Evolutionary conservation across 64 coral and sea anemone genomes (phyloP).

Genomic region (Platygyra sinensis): DNA sequence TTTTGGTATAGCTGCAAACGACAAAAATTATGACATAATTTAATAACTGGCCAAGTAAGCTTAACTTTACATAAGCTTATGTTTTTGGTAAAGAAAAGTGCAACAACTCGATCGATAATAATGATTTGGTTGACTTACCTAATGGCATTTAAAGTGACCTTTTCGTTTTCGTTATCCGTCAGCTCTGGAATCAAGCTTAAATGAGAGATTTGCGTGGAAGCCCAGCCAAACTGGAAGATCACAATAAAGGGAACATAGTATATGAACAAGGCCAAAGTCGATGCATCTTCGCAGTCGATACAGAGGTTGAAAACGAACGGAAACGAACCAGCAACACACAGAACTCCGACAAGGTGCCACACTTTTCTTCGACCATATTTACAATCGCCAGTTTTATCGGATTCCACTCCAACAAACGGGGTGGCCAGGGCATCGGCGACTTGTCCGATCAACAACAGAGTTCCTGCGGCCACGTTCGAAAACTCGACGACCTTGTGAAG

Average conservation of each 20-base stretch:
- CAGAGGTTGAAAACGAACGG: conserved; percentile 96
- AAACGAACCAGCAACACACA: conserved; percentile 83
- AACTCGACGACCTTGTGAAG: conserved; percentile 82
- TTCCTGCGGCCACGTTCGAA: conserved; percentile 73
- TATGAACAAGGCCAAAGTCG: conserved; percentile 67
- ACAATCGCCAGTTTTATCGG: conserved; percentile 82
- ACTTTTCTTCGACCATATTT: conserved; percentile 93
- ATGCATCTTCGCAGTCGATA: conserved; percentile 62
- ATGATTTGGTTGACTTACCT: conserved; percentile 43
- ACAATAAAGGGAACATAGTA: conserved; percentile 97
- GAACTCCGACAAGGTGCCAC: conserved; percentile 95
- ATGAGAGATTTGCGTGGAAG: conserved; percentile 98
- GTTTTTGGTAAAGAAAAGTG: no score
- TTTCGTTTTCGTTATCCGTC: conserved; percentile 80
- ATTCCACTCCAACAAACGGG: conserved; percentile 93
- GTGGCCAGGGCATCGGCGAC: conserved; percentile 87
- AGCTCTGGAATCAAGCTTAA: conserved; percentile 93
- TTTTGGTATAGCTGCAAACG: no score
- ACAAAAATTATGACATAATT: no score
- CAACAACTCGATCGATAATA: no score
- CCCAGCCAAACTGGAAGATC: conserved; percentile 99
- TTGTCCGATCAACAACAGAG: conserved; percentile 92
- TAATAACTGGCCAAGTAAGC: no score
- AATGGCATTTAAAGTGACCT: conserved; percentile 89
- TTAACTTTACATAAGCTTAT: no score